These are phyloP conservation scores for Cebidichthys violaceus DNA, from an alignment of 2,113 vertebrate genomes.

Conservation along the genomic window DNA sequence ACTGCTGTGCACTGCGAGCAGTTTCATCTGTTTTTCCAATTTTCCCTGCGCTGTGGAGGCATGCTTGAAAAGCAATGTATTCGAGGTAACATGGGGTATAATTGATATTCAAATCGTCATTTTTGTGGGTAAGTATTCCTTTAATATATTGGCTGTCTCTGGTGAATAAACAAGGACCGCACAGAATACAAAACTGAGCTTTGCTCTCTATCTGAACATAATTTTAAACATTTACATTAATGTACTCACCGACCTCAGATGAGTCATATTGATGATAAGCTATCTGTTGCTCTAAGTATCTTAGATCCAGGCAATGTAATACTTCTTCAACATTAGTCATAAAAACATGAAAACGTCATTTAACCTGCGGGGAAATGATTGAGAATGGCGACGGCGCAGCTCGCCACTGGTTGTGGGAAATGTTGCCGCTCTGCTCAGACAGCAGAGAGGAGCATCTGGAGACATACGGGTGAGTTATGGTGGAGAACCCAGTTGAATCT, in stretches of 20 bases:
- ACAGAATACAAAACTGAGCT: neutral
- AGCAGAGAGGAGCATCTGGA: slow-evolving; percentile 45
- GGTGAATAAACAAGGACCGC: neutral
- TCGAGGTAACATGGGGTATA: too few relatives aligned
- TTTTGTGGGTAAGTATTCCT: neutral
- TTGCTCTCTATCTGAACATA: neutral
- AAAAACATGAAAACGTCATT: neutral
- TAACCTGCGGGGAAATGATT: slow-evolving; percentile 30
- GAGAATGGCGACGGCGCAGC: neutral
- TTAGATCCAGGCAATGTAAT: neutral
- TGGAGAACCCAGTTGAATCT: slow-evolving; percentile 49
- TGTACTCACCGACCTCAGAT: neutral
- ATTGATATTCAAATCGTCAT: neutral
- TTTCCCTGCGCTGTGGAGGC: neutral
- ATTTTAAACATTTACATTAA: neutral
- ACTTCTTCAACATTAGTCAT: neutral
- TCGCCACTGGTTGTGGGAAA: slow-evolving; percentile 1
- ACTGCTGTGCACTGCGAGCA: too few relatives aligned
- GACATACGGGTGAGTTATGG: slow-evolving; percentile 60
- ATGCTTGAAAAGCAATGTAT: neutral
- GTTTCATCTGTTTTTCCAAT: neutral
- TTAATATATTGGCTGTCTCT: neutral
- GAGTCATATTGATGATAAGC: neutral
- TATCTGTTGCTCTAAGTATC: neutral
- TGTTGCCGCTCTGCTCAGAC: slow-evolving; percentile 13